Evolutionary conservation across 2,888 invertebrate species (phyloP).

Genomic region (Mystacides longicornis): DNA sequence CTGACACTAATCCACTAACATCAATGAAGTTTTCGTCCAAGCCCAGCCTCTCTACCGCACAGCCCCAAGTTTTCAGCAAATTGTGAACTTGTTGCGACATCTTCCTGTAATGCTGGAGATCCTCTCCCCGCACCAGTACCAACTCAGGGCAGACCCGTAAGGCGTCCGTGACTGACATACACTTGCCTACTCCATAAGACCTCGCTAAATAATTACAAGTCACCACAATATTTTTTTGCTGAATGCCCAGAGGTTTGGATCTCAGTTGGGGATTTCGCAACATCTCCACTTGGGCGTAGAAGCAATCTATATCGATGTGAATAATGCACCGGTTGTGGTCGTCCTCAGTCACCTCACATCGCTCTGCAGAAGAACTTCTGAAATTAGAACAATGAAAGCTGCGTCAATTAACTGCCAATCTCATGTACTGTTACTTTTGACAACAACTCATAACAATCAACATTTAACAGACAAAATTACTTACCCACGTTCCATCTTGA

Average conservation of each 20-base stretch:
- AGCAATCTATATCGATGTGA: constrained; percentile 77
- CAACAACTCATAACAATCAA: neutral
- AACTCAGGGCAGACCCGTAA: constrained; percentile 64
- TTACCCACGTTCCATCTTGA: constrained; percentile 22
- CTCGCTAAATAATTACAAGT: constrained; percentile 80
- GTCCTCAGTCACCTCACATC: constrained; percentile 11
- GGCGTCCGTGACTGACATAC: constrained; percentile 72
- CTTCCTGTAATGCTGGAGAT: constrained; percentile 70
- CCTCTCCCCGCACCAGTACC: constrained; percentile 73
- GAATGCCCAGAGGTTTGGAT: constrained; percentile 66
- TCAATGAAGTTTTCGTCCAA: constrained; percentile 83
- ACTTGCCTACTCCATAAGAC: constrained; percentile 66
- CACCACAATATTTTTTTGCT: constrained; percentile 78
- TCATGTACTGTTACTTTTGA: neutral
- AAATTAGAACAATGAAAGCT: constrained; percentile 21
- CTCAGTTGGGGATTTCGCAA: constrained; percentile 60
- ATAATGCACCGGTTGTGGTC: constrained; percentile 44
- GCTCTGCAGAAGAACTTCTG: constrained; percentile 17
- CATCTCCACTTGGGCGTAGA: constrained; percentile 83
- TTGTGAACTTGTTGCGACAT: constrained; percentile 70
- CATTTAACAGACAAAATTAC: neutral
- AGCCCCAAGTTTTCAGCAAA: constrained; percentile 62
- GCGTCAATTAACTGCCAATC: neutral
- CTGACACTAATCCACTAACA: constrained; percentile 58
- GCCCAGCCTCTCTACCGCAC: constrained; percentile 71